Evolutionary conservation across 1,140 invertebrate genomes (phyloP).

Genomic region (Rhagoletis zephyria): DNA sequence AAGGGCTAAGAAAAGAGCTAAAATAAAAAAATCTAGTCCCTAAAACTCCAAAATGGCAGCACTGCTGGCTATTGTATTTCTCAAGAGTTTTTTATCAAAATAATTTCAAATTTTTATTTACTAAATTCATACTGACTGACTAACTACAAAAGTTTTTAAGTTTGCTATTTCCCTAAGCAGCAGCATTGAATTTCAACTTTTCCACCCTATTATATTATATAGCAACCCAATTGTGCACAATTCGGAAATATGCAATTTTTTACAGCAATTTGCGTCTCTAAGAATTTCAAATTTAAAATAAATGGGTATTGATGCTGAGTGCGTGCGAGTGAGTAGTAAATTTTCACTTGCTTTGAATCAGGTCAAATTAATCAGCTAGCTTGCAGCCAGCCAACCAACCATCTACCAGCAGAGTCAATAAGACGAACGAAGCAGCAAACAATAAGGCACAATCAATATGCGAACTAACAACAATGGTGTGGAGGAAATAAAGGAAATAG

Average conservation of each 20-base stretch:
- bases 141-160: not conserved
- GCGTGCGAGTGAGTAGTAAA: conserved; percentile 24
- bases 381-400: conserved; percentile 15
- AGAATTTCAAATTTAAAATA: not conserved
- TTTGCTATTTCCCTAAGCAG: not conserved
- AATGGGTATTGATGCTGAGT: conserved; percentile 3
- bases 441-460: conserved; percentile 17
- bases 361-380: conserved; percentile 40
- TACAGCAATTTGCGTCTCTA: conserved; percentile 21
- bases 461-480: not conserved
- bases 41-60: too few relatives aligned
- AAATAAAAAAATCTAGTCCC: too few relatives aligned
- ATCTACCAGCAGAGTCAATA: too few relatives aligned
- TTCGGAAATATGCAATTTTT: not conserved
- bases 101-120: not conserved
- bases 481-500: not conserved
- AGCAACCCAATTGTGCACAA: not conserved
- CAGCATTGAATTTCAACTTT: not conserved
- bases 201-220: not conserved
- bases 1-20: too few relatives aligned
- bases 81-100: too few relatives aligned
- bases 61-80: too few relatives aligned
- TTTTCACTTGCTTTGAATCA: not conserved
- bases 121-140: not conserved
- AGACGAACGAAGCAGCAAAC: not conserved